phyloP scores from a whole-genome alignment of 2,113 vertebrate genomes.

The Sisor rabdophorus region DNA sequence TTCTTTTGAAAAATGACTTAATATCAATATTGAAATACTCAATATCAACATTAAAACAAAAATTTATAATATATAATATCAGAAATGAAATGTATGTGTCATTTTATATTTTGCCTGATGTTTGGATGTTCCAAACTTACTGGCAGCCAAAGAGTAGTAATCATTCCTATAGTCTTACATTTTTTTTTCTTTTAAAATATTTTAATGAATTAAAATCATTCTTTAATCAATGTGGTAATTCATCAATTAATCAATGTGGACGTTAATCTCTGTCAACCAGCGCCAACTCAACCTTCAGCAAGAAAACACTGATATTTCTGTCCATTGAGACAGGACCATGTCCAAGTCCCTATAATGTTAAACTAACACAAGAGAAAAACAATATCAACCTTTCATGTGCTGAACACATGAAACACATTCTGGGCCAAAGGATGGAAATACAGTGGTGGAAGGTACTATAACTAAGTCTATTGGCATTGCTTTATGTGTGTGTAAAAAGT shows the following conservation, averaged over 20 bases:
- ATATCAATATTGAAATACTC: too few relatives aligned
- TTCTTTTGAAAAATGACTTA: too few relatives aligned
- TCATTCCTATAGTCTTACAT: too few relatives aligned
- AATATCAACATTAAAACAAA: too few relatives aligned
- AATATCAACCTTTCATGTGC: slow-evolving; percentile 2
- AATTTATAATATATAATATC: too few relatives aligned
- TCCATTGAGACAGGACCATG: slow-evolving; percentile 16
- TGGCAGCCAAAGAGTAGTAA: too few relatives aligned
- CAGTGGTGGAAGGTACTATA: slow-evolving; percentile 22
- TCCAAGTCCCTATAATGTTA: background rate
- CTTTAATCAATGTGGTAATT: too few relatives aligned
- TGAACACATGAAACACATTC: background rate
- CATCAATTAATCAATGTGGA: background rate
- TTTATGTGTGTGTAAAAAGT: background rate
- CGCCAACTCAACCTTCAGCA: background rate
- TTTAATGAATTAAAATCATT: too few relatives aligned
- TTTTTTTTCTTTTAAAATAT: too few relatives aligned
- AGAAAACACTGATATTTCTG: background rate
- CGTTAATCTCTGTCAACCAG: background rate
- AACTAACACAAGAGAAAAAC: background rate
- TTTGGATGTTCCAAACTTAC: too few relatives aligned
- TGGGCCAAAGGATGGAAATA: slow-evolving; percentile 13
- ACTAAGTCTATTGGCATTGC: background rate
- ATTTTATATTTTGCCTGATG: too few relatives aligned
- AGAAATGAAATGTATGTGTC: too few relatives aligned